Evolutionary conservation across 2,888 invertebrate genomes (phyloP), one percentile per base, ranked within the genome.

Genomic region (Hyposoter dolosus): DNA sequence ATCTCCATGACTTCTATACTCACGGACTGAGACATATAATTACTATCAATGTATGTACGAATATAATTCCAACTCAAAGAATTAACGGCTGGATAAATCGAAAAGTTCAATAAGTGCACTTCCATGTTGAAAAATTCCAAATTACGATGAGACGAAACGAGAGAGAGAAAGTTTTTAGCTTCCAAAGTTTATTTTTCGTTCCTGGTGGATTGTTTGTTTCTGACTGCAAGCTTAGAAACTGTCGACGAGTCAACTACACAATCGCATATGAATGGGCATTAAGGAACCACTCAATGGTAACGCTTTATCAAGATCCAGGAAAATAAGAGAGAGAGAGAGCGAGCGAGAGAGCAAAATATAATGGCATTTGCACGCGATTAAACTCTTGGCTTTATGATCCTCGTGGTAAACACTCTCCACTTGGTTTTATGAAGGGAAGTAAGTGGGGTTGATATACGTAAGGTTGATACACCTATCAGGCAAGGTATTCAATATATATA

Each of bases 341-440:
- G 68, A 77, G 68, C 68, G 74, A 72, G 76, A 80, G 68, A 77
- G 68, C 68, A 50, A 63, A 74, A 74, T 50, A 40, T 53, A 82
- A 84, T 84, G 78, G 85, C 60, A 47, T 86, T 86, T 79, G 85
- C 87, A 88, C 87, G 88, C 87, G 87, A 88, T 86, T 88, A 88
- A 82, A 78, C 81, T 68, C 72, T 76, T 32, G 77, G 74, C 72
- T 88, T 87, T 88, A 85, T 76, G 86, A 86, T 85, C 63, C 63
- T 65, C 75, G 47, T 74, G 69, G 81, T 63, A 53, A 63, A 78
- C 77, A 86, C 66, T 78, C 80, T 74, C 35, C n/a, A 83, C 72
- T 68, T 40, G 53, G 63, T 68, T 28, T 19, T 45, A 45, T 45
- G 65, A 50, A 63, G 23, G 60, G 1, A 47, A 35, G 63, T 50